Evolutionary conservation across 2,888 invertebrate genomes (phyloP).

Genomic region (Malachius bipustulatus): DNA sequence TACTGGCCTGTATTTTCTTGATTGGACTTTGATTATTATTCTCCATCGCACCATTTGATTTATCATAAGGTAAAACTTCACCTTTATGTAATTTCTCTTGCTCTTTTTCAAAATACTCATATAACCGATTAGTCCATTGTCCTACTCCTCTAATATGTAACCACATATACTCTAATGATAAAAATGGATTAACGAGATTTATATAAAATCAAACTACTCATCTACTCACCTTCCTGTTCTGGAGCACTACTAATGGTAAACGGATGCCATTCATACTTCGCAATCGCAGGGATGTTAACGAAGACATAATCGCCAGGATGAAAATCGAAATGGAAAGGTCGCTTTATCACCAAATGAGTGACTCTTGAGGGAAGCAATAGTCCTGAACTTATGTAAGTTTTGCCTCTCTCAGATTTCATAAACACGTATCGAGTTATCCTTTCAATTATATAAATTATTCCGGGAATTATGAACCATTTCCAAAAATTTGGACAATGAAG

Average conservation of each 20-base stretch:
- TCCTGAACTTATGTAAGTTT: slow-evolving; percentile 82
- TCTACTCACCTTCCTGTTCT: slow-evolving; percentile 64
- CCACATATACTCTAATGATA: slow-evolving; percentile 87
- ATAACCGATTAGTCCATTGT: slow-evolving; percentile 84
- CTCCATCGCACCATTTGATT: slow-evolving; percentile 26
- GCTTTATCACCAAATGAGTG: slow-evolving; percentile 79
- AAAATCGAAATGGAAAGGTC: slow-evolving; percentile 77
- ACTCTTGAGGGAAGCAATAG: slow-evolving; percentile 79
- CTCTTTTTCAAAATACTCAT: slow-evolving; percentile 74
- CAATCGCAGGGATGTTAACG: slow-evolving; percentile 83
- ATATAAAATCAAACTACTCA: neutral
- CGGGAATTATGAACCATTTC: slow-evolving; percentile 87
- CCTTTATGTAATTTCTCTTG: slow-evolving; percentile 61
- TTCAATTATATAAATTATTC: slow-evolving; percentile 66
- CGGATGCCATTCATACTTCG: slow-evolving; percentile 93
- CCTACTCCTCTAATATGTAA: slow-evolving; percentile 88
- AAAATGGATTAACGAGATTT: too few species aligned
- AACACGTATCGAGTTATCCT: slow-evolving; percentile 50
- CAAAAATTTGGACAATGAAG: slow-evolving; percentile 89
- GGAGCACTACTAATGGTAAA: slow-evolving; percentile 95
- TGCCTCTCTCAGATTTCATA: slow-evolving; percentile 64
- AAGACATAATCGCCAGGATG: slow-evolving; percentile 91
- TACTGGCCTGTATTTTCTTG: slow-evolving; percentile 33
- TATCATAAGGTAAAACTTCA: slow-evolving; percentile 37
- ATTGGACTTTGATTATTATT: slow-evolving; percentile 30